phyloP scores from a whole-genome alignment of 2,113 vertebrate species.

The Sapajus apella region DNA sequence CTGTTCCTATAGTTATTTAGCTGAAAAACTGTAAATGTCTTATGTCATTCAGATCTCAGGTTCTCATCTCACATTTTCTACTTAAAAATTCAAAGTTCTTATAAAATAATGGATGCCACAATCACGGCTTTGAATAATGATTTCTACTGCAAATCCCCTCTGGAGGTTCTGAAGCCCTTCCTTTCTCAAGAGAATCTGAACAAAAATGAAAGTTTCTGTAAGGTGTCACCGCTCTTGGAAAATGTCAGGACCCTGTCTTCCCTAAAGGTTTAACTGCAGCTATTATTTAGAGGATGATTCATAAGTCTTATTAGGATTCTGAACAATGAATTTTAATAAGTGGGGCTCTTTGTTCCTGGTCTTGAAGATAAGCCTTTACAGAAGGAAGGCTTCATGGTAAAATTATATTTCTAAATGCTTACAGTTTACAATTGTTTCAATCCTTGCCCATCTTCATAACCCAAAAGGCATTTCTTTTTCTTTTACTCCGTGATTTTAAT shows the following conservation, averaged over 20 bases:
- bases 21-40: background rate
- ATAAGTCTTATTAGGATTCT: background rate
- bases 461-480: background rate
- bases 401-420: background rate
- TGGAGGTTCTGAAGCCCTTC: background rate
- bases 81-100: constrained; percentile 1
- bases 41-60: background rate
- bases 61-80: background rate
- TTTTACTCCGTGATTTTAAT: background rate
- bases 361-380: background rate
- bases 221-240: background rate
- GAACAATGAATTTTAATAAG: background rate
- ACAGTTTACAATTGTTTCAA: background rate
- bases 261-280: background rate
- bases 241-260: background rate
- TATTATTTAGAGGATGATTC: background rate
- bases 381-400: background rate
- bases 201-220: background rate
- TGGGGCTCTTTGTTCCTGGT: background rate
- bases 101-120: background rate
- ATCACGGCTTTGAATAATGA: background rate
- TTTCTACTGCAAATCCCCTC: background rate
- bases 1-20: background rate
- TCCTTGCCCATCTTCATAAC: background rate
- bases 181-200: background rate